These are phyloP conservation scores for Drosophila falleni DNA, from an alignment of 2,888 invertebrate species.

Conservation along the genomic window DNA sequence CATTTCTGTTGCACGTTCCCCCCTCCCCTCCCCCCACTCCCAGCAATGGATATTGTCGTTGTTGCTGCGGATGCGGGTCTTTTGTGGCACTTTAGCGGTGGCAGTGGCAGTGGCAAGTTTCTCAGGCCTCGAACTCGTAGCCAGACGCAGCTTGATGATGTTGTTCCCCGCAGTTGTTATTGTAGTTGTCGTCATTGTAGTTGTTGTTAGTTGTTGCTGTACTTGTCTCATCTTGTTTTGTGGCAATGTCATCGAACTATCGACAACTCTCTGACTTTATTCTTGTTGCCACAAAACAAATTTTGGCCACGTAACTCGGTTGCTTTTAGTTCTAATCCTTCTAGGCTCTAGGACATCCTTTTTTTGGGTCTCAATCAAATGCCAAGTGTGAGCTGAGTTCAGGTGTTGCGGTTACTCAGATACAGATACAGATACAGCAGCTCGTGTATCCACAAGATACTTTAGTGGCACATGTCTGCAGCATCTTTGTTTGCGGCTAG, in stretches of 20 bases:
- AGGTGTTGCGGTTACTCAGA: conserved; percentile 56
- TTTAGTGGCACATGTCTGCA: conserved; percentile 50
- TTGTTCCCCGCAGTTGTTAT: conserved; percentile 41
- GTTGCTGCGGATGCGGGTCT: conserved; percentile 50
- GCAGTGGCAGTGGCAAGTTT: conserved; percentile 57
- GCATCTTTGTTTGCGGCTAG: conserved; percentile 39
- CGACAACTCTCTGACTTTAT: conserved; percentile 53
- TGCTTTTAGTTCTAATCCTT: conserved; percentile 40
- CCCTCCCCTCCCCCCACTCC: background rate
- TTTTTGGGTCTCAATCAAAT: conserved; percentile 37
- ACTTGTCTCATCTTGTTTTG: conserved; percentile 50
- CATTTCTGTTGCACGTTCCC: conserved; percentile 32
- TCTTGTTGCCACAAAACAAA: conserved; percentile 31
- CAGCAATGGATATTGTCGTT: conserved; percentile 45
- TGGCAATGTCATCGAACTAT: conserved; percentile 73
- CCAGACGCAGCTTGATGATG: conserved; percentile 63
- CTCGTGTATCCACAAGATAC: conserved; percentile 47
- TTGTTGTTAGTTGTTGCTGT: conserved; percentile 27
- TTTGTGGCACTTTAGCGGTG: conserved; percentile 59
- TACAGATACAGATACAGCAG: conserved; percentile 6
- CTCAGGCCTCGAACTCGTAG: conserved; percentile 47
- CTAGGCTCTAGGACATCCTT: conserved; percentile 21
- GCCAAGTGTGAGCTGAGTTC: conserved; percentile 38
- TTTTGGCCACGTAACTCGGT: conserved; percentile 32
- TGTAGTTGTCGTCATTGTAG: conserved; percentile 13